Percentiles rank a stretch among this genome's conserved stretches.
Evolutionary conservation across 2,888 invertebrate genomes (phyloP).

Genomic region (Cryptocephalus primarius): DNA sequence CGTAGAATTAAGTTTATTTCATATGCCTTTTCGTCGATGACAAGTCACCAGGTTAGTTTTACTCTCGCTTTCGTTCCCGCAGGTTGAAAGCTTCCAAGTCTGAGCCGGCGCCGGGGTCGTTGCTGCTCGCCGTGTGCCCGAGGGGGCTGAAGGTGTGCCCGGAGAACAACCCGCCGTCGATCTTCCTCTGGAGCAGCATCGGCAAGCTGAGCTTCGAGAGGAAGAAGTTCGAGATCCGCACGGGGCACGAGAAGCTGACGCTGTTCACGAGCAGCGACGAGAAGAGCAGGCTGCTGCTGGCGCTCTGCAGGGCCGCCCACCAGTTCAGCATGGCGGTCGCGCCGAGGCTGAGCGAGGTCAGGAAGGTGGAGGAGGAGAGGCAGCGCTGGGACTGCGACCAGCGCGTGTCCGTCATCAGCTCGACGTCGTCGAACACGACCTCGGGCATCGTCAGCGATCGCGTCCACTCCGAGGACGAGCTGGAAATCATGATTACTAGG

Average conservation of each 20-base stretch:
- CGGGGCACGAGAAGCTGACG: constrained; percentile 77
- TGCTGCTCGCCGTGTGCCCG: constrained; percentile 85
- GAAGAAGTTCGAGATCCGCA: constrained; percentile 93
- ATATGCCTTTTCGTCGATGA: too few relatives aligned
- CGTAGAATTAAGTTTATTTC: too few relatives aligned
- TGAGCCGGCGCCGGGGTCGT: constrained; percentile 65
- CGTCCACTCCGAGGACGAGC: constrained; percentile 84
- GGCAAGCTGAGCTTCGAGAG: constrained; percentile 92
- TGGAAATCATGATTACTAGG: constrained; percentile 74
- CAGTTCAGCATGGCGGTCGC: constrained; percentile 91
- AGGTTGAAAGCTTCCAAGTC: constrained; percentile 67
- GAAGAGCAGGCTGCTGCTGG: constrained; percentile 76
- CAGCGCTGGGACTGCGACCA: constrained; percentile 41
- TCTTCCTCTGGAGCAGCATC: constrained; percentile 90
- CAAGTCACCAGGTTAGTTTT: too few relatives aligned
- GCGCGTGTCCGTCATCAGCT: constrained; percentile 54
- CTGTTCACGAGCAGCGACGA: constrained; percentile 88
- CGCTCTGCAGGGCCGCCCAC: constrained; percentile 60
- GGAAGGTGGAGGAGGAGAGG: constrained; percentile 67
- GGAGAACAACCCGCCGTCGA: constrained; percentile 59
- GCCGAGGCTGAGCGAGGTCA: constrained; percentile 71
- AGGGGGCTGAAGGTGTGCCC: constrained; percentile 82
- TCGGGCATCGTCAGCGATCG: constrained; percentile 94
- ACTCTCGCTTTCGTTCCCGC: too few relatives aligned
- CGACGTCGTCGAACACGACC: constrained; percentile 90